Percentiles rank a stretch among this genome's conserved stretches.
Conservation (phyloP, 1,140 invertebrate species). For the Halyomorpha halys region DNA sequence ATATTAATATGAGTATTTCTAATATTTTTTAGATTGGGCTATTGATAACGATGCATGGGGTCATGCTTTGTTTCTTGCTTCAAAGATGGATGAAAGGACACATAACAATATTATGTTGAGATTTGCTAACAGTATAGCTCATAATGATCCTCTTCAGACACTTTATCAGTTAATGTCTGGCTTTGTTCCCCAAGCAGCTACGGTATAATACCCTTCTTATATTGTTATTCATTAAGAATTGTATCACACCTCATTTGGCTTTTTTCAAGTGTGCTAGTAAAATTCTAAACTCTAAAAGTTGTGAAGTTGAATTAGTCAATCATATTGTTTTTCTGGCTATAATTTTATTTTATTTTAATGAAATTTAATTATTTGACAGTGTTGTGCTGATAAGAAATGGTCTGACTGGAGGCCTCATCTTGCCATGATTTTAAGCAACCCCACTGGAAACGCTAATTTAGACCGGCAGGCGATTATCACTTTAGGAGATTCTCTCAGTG, state of each 20-base stretch:
- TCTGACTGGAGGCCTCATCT: conserved; percentile 93
- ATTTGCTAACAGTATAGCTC: conserved; percentile 75
- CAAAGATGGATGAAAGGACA: conserved; percentile 77
- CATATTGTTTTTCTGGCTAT: too few species aligned
- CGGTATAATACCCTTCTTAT: conserved; percentile 43
- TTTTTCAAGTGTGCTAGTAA: too few species aligned
- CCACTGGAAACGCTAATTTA: conserved; percentile 62
- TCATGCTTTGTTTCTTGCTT: conserved; percentile 83
- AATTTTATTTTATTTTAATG: too few species aligned
- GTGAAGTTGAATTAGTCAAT: too few species aligned
- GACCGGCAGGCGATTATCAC: conserved; percentile 74
- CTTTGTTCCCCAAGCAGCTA: conserved; percentile 71
- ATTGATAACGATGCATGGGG: conserved; percentile 85
- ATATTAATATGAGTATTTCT: background rate
- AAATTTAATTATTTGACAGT: conserved; percentile 38
- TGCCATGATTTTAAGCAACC: conserved; percentile 87
- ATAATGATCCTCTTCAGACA: conserved; percentile 84
- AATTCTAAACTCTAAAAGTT: too few species aligned
- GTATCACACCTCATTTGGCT: too few species aligned
- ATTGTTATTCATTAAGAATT: too few species aligned
- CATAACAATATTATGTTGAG: conserved; percentile 77
- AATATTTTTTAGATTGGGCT: conserved; percentile 60
- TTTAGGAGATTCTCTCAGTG: conserved; percentile 52
- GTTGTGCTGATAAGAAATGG: conserved; percentile 76
- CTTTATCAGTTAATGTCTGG: conserved; percentile 84